Evolutionary conservation across 2,797 vertebrate genomes (phyloP).

Genomic region (Martes flavigula): DNA sequence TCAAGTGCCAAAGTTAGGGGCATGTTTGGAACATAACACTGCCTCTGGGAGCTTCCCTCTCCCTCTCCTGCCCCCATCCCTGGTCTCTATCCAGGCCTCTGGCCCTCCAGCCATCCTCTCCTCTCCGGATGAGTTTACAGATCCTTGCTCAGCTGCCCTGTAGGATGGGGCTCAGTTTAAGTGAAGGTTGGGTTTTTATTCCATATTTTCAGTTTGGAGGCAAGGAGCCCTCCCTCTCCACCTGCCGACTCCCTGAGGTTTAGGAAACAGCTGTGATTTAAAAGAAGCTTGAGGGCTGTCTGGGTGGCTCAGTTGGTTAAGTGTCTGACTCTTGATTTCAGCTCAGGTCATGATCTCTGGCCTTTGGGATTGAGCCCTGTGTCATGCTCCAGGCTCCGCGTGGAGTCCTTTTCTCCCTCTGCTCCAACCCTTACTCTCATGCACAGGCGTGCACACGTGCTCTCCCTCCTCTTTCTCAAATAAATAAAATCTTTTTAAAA

Average conservation of each 20-base stretch:
- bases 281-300: neutral
- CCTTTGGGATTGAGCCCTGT: neutral
- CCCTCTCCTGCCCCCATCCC: neutral
- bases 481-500: neutral
- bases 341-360: neutral
- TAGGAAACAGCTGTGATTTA: neutral
- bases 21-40: neutral
- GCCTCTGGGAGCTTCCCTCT: neutral
- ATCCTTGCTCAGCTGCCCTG: neutral
- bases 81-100: neutral
- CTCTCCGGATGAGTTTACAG: neutral
- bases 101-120: neutral
- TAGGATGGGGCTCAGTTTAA: neutral
- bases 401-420: neutral
- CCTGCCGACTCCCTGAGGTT: neutral
- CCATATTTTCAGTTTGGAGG: neutral
- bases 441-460: neutral
- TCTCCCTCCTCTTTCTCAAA: neutral
- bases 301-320: neutral
- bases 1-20: neutral
- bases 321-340: neutral
- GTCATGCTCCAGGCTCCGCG: fast-evolving
- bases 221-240: neutral
- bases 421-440: neutral
- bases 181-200: neutral